Base-by-base conservation (phyloP, 2,888 invertebrate genomes). In the Tenthredo amoena region DNA sequence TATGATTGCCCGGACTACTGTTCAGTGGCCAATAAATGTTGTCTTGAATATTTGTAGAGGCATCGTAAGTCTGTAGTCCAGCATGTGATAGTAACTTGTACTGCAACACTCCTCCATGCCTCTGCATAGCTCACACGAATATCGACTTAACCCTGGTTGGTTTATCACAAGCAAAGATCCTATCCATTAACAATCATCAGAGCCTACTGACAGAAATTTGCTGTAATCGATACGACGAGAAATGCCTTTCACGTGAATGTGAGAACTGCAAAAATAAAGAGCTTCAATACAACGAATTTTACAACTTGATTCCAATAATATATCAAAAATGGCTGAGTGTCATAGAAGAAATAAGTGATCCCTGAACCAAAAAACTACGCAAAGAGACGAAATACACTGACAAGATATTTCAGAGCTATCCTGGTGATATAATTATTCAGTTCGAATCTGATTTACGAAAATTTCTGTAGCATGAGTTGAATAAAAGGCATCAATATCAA, bases 101-200 rank as follows among this genome's bases (percentile, higher is more conserved):
- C n/a, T n/a, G n/a, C n/a, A n/a, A n/a, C n/a, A n/a, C n/a, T n/a
- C n/a, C n/a, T n/a, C n/a, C 89, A n/a, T 90, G 87, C 47, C 55
- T 72, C 18, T 87, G 87, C 62, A 76, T 82, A 85, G 85, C 26
- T n/a, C 86, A 85, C 62, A 86, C 74, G 21, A 87, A 87, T 74
- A 84, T 85, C 34, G 76, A 86, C 21, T 83, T 86, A 21, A 68
- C 83, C n/a, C 50, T 87, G 43, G 37, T 34, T 31, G 84, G 72
- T 65, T 79, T 87, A 31, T 47, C 74, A 21, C 40, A 40, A 47
- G 26, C 40, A n/a, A 85, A 85, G 62, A 85, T 85, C 31, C 34
- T 87, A 83, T 84, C 87, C 76, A 74, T 79, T 26, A 86, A 40
- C 40, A 85, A 84, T 76, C 84, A 77, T 15, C 81, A 87, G 77